These are phyloP conservation scores for Rhodinocichla rosea DNA, from an alignment of 2,113 vertebrate species.

Conservation along the genomic window DNA sequence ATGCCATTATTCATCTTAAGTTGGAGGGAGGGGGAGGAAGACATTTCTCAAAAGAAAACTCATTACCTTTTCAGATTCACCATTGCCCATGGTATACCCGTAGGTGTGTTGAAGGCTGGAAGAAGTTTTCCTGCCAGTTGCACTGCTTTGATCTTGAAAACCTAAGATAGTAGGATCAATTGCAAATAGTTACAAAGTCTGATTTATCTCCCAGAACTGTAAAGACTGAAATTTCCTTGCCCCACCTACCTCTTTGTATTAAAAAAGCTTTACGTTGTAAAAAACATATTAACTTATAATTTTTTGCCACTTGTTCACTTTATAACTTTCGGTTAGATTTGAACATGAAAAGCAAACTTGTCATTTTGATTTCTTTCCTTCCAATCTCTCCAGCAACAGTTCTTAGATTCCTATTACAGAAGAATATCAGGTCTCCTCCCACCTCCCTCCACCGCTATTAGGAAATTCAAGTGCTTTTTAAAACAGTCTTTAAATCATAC, in stretches of 20 bases:
- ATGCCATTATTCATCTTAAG: neutral
- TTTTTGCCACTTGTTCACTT: slow-evolving; percentile 17
- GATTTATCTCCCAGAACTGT: neutral
- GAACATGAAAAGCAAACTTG: neutral
- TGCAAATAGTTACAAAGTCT: slow-evolving; percentile 14
- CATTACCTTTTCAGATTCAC: slow-evolving; percentile 97
- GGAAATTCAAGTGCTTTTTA: neutral
- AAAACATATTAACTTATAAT: neutral
- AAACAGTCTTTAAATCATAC: neutral
- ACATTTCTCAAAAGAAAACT: neutral
- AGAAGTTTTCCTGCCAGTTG: slow-evolving; percentile 95
- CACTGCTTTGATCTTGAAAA: slow-evolving; percentile 97
- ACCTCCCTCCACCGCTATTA: neutral
- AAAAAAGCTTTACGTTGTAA: neutral
- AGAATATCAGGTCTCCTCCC: neutral
- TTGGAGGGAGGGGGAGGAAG: neutral
- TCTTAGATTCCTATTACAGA: neutral
- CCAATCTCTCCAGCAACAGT: neutral
- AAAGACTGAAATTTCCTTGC: neutral
- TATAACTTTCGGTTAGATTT: neutral
- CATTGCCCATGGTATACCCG: slow-evolving; percentile 99
- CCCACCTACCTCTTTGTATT: neutral
- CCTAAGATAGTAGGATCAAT: slow-evolving; percentile 71
- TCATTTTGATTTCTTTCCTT: slow-evolving; percentile 17
- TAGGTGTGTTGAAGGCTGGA: slow-evolving; percentile 97